A percentile compares a stretch with the other conserved stretches of the same genome.
Evolutionary conservation across 2,797 vertebrate genomes (phyloP).

Genomic region (Pseudochirops corinnae): DNA sequence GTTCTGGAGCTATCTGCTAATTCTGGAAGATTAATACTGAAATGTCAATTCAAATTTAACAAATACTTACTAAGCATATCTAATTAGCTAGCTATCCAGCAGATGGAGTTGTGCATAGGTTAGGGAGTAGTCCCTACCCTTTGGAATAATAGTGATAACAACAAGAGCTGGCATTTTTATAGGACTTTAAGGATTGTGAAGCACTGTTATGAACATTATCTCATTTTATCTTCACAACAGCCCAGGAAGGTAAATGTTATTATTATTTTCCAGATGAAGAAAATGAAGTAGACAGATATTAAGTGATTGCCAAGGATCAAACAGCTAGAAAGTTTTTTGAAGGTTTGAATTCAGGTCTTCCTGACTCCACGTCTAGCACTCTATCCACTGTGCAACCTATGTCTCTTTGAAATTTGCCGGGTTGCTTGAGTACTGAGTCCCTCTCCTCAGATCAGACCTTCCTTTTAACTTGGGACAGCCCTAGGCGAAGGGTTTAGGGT

Average conservation of each 20-base stretch:
- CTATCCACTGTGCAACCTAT: neutral
- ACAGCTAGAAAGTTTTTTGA: neutral
- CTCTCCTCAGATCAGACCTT: neutral
- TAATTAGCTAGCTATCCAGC: neutral
- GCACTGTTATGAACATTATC: neutral
- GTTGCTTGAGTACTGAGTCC: neutral
- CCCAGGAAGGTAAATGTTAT: neutral
- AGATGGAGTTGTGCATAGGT: neutral
- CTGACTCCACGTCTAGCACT: neutral
- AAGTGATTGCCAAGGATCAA: neutral
- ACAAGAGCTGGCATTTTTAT: neutral
- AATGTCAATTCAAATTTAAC: neutral
- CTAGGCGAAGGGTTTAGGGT: neutral
- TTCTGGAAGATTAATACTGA: neutral
- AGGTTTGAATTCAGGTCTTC: neutral
- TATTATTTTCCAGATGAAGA: neutral
- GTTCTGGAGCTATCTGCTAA: neutral
- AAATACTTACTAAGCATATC: neutral
- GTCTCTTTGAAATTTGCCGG: neutral
- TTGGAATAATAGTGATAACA: neutral
- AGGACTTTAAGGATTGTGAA: neutral
- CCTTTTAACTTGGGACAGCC: neutral
- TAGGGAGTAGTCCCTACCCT: neutral
- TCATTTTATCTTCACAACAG: neutral
- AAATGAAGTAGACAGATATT: neutral